phyloP scores from a whole-genome alignment of 2,888 invertebrate species.

The Hypsopygia costalis region DNA sequence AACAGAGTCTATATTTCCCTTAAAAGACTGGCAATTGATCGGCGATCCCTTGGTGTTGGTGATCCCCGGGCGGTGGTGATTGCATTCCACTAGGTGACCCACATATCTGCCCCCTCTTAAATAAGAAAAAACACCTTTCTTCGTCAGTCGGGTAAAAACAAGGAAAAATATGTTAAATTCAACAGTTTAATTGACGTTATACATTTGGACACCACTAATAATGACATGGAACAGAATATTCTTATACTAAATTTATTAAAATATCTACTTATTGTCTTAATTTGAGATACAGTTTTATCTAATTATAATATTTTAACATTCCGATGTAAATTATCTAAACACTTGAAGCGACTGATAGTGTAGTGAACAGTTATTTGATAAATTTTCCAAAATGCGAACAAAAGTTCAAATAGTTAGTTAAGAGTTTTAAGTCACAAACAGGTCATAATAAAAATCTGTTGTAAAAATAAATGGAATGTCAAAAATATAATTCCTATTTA shows the following conservation, averaged over 20 bases:
- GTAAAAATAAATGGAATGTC: slow-evolving; percentile 18
- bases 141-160: no score
- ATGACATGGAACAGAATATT: slow-evolving; percentile 22
- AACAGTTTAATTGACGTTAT: slow-evolving; percentile 61
- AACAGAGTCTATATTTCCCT: no score
- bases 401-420: no score
- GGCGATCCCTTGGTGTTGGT: no score
- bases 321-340: slow-evolving; percentile 10
- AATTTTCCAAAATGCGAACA: background rate
- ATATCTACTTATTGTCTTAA: slow-evolving; percentile 60
- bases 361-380: slow-evolving; percentile 1
- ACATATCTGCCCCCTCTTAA: no score
- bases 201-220: slow-evolving; percentile 48
- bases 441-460: background rate
- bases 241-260: slow-evolving; percentile 17
- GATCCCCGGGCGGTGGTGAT: no score
- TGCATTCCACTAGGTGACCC: no score
- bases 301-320: slow-evolving; percentile 27
- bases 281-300: slow-evolving; percentile 24
- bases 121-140: no score
- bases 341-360: background rate
- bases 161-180: slow-evolving; percentile 23
- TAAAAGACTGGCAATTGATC: no score
- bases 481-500: slow-evolving; percentile 2
- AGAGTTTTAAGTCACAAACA: no score